These are phyloP conservation scores for Gibbula magus DNA, from an alignment of 2,888 invertebrate genomes.

Conservation along the genomic window DNA sequence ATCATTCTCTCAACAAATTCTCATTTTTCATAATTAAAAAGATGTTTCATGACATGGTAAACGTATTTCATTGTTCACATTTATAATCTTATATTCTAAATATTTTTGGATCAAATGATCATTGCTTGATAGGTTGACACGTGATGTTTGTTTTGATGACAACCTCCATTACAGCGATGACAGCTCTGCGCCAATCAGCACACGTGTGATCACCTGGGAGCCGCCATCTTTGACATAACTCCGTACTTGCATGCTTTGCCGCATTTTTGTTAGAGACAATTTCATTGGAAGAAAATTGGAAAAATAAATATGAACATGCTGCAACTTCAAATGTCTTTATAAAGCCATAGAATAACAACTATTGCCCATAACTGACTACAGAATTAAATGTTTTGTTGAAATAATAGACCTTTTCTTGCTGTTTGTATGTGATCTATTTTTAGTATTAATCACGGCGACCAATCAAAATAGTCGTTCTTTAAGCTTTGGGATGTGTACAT, in stretches of 20 bases:
- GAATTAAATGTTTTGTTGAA: neutral
- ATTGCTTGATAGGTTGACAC: no score
- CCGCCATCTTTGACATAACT: constrained; percentile 1
- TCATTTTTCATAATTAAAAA: no score
- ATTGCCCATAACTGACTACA: neutral
- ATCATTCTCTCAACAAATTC: no score
- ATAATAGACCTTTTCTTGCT: neutral
- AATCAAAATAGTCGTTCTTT: constrained; percentile 1
- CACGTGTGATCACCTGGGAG: constrained; percentile 18
- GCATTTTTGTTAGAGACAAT: neutral
- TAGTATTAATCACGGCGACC: neutral
- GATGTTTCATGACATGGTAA: no score
- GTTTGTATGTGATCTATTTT: neutral
- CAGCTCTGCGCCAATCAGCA: neutral
- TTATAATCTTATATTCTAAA: no score
- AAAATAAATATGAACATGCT: neutral
- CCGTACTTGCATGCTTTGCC: neutral
- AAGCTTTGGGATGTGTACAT: neutral
- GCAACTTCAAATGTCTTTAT: neutral
- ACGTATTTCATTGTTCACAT: no score
- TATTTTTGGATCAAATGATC: no score
- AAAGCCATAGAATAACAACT: neutral
- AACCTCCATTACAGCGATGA: neutral
- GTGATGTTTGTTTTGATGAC: no score
- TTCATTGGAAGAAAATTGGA: constrained; percentile 6